Conservation (phyloP, 2,797 vertebrate species). For the Sitta carolinensis region DNA sequence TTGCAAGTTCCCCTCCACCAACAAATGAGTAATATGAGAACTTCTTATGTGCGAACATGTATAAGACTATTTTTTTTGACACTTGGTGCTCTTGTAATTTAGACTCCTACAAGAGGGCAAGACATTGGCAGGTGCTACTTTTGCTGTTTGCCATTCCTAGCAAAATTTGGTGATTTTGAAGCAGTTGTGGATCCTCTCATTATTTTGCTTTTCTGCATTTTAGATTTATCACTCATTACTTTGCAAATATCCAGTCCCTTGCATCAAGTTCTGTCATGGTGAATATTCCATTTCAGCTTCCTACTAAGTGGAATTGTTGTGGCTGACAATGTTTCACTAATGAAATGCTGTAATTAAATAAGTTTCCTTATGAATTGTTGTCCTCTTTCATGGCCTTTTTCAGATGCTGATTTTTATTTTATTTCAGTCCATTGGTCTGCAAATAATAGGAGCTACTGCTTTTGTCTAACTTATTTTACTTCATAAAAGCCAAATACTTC, state of each 20-base stretch:
- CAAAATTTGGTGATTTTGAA: background rate
- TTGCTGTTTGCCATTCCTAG: background rate
- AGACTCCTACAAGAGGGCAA: background rate
- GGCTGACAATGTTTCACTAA: background rate
- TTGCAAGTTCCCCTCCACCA: rapidly evolving
- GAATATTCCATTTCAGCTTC: background rate
- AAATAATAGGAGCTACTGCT: background rate
- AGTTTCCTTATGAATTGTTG: background rate
- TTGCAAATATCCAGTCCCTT: background rate
- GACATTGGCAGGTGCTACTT: background rate
- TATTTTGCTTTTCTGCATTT: background rate
- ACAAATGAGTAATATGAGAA: background rate
- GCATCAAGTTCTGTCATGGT: background rate
- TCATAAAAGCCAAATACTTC: background rate
- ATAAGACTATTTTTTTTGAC: background rate
- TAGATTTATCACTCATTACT: background rate
- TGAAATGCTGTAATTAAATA: background rate
- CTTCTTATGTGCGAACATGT: background rate
- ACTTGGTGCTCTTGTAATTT: background rate
- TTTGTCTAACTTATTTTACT: background rate
- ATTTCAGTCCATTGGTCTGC: background rate
- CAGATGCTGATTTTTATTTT: background rate
- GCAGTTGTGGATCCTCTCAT: background rate
- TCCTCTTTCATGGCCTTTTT: background rate
- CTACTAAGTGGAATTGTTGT: background rate